phyloP scores from a whole-genome alignment of 2,113 vertebrate species.

The Rissa tridactyla region DNA sequence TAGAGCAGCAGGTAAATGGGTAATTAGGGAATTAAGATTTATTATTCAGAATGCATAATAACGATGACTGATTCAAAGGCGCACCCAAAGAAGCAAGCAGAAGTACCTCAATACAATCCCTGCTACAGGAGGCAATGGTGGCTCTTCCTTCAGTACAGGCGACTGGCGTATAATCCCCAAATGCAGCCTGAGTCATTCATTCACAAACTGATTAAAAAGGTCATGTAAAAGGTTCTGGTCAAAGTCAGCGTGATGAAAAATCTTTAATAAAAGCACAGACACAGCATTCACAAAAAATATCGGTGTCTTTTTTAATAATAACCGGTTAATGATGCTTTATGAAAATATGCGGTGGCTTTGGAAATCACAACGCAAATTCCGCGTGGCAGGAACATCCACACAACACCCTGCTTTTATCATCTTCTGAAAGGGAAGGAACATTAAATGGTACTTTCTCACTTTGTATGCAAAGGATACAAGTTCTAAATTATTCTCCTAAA shows the following conservation, averaged over 20 bases:
- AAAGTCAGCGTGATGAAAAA: not conserved
- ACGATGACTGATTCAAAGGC: conserved; percentile 25
- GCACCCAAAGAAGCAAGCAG: not conserved
- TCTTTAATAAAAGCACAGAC: not conserved
- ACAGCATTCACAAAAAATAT: not conserved
- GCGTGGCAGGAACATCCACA: not conserved
- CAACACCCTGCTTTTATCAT: not conserved
- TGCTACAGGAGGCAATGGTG: not conserved
- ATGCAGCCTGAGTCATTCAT: not conserved
- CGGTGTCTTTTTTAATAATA: not conserved
- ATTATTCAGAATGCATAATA: conserved; percentile 61
- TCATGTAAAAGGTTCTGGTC: not conserved
- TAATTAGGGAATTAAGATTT: conserved; percentile 71
- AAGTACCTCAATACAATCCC: not conserved
- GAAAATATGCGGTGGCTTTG: not conserved
- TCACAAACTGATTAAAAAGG: not conserved
- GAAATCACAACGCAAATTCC: not conserved
- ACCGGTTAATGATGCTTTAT: not conserved
- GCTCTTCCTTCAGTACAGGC: not conserved
- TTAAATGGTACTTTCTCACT: not conserved
- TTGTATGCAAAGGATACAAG: not conserved
- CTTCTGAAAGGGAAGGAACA: not conserved
- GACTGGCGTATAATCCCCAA: not conserved
- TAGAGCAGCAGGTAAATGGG: conserved; percentile 56
- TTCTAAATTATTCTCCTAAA: not conserved